Percentiles rank a stretch among this genome's conserved stretches.
These are phyloP conservation scores for Prionace glauca DNA, from an alignment of 2,797 vertebrate genomes.

Conservation along the genomic window DNA sequence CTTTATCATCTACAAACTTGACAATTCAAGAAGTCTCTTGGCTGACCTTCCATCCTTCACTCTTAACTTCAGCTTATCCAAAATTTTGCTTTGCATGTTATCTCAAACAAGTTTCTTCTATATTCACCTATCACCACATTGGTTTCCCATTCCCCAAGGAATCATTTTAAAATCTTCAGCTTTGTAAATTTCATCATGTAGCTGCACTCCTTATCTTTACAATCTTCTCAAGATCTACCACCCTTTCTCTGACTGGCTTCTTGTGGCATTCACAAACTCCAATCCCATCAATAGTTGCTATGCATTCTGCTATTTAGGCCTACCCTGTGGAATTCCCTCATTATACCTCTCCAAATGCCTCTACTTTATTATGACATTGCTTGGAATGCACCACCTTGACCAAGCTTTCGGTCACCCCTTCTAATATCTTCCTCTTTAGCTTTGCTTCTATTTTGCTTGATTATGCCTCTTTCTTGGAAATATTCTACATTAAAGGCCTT, in stretches of 20 bases:
- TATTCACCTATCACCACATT: neutral
- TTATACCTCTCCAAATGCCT: neutral
- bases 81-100: neutral
- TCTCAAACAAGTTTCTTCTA: neutral
- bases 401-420: neutral
- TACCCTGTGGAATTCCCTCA: neutral
- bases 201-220: neutral
- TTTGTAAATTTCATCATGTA: neutral
- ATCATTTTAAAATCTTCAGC: neutral
- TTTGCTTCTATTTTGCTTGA: neutral
- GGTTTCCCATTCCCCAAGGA: neutral
- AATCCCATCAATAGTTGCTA: neutral
- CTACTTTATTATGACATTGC: neutral
- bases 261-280: neutral
- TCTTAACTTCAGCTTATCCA: too few species aligned
- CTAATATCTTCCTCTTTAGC: neutral
- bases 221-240: neutral
- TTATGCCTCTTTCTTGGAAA: neutral
- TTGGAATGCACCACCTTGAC: neutral
- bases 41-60: neutral
- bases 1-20: neutral
- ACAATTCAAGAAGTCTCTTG: neutral
- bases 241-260: neutral
- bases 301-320: neutral
- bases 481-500: neutral